A percentile compares a stretch with the other conserved stretches of the same genome.
Evolutionary conservation across 2,113 vertebrate genomes (phyloP).

Genomic region (Camelus bactrianus): DNA sequence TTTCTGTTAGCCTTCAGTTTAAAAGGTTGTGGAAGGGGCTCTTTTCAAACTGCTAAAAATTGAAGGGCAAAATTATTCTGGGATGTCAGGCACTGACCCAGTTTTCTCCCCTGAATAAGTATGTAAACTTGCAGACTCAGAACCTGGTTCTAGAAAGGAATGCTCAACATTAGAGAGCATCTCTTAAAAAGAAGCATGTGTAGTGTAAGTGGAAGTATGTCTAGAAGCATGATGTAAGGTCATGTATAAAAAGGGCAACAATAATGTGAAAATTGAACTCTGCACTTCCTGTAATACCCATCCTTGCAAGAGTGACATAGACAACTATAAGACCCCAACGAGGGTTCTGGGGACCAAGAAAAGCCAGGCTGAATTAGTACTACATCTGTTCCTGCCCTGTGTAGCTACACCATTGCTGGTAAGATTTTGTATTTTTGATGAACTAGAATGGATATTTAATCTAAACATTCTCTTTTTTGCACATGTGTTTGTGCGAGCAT

Average conservation of each 20-base stretch:
- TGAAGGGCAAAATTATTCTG: not conserved
- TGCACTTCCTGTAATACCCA: too few species aligned
- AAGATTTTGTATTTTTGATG: not conserved
- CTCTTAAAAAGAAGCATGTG: not conserved
- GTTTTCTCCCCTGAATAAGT: not conserved
- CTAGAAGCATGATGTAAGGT: not conserved
- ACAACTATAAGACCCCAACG: not conserved
- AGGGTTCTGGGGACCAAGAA: not conserved
- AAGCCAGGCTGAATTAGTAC: not conserved
- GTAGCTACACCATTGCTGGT: too few species aligned
- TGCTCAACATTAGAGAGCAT: not conserved
- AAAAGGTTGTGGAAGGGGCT: not conserved
- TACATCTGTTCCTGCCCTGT: not conserved
- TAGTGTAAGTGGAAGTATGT: not conserved
- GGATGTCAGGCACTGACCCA: accelerated
- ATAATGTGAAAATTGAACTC: not conserved
- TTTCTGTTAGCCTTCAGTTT: not conserved
- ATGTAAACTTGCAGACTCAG: not conserved
- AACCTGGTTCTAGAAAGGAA: not conserved
- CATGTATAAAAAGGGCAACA: not conserved
- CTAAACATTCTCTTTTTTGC: not conserved
- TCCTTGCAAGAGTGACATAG: not conserved
- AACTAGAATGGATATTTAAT: not conserved
- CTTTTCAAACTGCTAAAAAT: not conserved
- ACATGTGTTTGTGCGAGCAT: not conserved